A percentile compares a stretch with the other conserved stretches of the same genome.
Conservation (phyloP, 2,113 vertebrate species). For the Cavia porcellus region DNA sequence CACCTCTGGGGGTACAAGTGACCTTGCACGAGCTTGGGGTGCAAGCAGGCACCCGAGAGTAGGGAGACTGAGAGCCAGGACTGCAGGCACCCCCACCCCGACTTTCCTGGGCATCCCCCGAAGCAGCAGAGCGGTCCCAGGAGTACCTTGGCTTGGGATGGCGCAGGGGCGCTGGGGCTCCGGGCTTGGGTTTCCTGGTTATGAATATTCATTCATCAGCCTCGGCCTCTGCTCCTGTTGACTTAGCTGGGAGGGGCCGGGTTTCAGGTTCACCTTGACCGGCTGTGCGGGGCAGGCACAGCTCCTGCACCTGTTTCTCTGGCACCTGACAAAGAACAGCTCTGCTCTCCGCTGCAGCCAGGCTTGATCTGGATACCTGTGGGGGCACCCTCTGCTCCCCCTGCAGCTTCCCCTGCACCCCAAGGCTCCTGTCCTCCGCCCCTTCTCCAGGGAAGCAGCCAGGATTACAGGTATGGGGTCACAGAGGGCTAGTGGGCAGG, state of each 20-base stretch:
- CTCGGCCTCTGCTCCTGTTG: conserved; percentile 85
- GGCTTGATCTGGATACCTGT: conserved; percentile 57
- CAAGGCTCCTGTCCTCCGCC: conserved; percentile 1
- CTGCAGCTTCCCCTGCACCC: not conserved
- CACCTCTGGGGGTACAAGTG: not conserved
- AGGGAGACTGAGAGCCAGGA: not conserved
- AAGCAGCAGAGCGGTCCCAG: not conserved
- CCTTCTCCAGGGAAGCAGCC: conserved; percentile 61
- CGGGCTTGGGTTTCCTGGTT: conserved; percentile 73
- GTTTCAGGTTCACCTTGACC: conserved; percentile 88
- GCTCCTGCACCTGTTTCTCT: conserved; percentile 50
- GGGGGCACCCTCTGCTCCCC: conserved; percentile 48
- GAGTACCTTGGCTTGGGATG: conserved; percentile 65
- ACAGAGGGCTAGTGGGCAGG: conserved; percentile 61
- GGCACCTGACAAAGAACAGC: not conserved
- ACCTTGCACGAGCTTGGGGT: not conserved
- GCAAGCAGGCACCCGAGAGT: not conserved
- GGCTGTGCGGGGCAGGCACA: conserved; percentile 30
- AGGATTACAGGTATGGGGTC: conserved; percentile 81
- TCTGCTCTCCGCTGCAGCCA: conserved; percentile 52
- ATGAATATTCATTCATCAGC: conserved; percentile 87
- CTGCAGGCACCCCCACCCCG: not conserved
- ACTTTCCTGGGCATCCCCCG: conserved; percentile 48
- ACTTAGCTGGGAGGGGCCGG: conserved; percentile 87
- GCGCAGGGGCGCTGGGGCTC: not conserved